Evolutionary conservation across 2,888 invertebrate genomes (phyloP).

Genomic region (Pasiphila rectangulata): DNA sequence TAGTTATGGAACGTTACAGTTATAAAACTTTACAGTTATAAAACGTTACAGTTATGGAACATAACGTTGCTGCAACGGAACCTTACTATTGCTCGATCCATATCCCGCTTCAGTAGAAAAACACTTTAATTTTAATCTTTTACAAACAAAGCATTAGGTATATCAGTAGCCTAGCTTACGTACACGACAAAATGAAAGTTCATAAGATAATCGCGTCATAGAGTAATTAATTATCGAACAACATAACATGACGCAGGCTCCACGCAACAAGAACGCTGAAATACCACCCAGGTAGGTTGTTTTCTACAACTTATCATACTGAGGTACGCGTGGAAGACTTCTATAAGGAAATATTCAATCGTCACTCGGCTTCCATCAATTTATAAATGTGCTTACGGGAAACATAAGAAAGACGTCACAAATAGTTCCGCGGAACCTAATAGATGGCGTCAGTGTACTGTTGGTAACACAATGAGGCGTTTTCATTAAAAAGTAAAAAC

Average conservation of each 20-base stretch:
- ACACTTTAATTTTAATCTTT: not conserved
- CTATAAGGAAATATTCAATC: not conserved
- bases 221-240: not conserved
- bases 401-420: no score
- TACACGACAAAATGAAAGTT: not conserved
- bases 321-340: conserved; percentile 23
- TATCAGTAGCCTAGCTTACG: not conserved
- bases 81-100: not conserved
- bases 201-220: not conserved
- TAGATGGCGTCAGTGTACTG: no score
- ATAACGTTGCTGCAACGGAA: no score
- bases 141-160: not conserved
- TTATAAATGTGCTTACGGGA: no score
- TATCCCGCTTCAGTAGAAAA: not conserved
- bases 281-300: not conserved
- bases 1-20: no score
- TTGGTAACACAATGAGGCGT: no score
- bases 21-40: no score
- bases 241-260: conserved; percentile 16
- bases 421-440: no score
- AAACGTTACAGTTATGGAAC: no score
- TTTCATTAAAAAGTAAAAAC: no score
- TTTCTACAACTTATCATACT: conserved; percentile 14
- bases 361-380: no score
- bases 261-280: conserved; percentile 15